phyloP scores from a whole-genome alignment of 1,140 invertebrate genomes.

The Phenacoccus solenopsis region DNA sequence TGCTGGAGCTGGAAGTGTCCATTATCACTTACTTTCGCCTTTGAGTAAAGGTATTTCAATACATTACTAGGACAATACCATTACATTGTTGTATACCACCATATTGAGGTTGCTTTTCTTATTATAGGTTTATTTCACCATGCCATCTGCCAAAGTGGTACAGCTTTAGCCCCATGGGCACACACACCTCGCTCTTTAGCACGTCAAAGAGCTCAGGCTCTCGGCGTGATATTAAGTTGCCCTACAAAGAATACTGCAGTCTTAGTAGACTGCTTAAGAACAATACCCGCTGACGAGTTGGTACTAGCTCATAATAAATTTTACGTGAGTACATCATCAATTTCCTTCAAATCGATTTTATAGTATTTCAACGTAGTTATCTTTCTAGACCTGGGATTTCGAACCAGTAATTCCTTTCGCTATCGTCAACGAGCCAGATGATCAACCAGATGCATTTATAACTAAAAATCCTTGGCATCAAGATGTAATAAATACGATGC shows the following conservation, averaged over 20 bases:
- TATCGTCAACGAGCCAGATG: not conserved
- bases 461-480: not conserved
- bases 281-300: not conserved
- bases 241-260: conserved; percentile 29
- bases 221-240: conserved; percentile 42
- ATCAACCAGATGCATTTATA: not conserved
- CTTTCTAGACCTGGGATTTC: conserved; percentile 1
- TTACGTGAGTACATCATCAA: not conserved
- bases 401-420: not conserved
- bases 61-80: conserved; percentile 47
- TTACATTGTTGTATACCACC: conserved; percentile 7
- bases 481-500: conserved; percentile 33
- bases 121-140: conserved; percentile 42
- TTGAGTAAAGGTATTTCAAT: conserved; percentile 59
- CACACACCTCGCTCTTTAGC: conserved; percentile 24
- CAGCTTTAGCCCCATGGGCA: conserved; percentile 46
- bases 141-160: conserved; percentile 51
- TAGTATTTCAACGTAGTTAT: no score
- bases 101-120: conserved; percentile 22
- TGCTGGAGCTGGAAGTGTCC: conserved; percentile 59
- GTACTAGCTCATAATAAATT: not conserved
- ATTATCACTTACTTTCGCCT: conserved; percentile 51
- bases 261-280: not conserved
- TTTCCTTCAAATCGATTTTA: no score
- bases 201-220: conserved; percentile 4